phyloP scores from a whole-genome alignment of 2,888 invertebrate species.

The Drosophila diplacantha region DNA sequence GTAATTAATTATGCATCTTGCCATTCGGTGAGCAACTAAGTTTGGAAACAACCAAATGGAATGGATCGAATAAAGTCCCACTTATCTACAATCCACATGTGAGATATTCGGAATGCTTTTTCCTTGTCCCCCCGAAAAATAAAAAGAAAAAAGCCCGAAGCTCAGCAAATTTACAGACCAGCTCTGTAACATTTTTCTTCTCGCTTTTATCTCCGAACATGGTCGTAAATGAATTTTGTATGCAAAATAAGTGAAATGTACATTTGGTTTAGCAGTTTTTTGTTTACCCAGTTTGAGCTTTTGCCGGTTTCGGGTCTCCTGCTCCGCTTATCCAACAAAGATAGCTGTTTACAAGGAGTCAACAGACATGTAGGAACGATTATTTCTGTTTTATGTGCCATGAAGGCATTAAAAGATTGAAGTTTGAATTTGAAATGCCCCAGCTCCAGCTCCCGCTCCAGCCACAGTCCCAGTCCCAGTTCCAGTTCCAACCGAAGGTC shows the following conservation, averaged over 20 bases:
- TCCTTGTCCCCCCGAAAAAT: conserved; percentile 9
- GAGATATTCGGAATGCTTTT: conserved; percentile 15
- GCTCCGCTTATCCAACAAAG: conserved; percentile 26
- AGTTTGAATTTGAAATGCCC: conserved; percentile 28
- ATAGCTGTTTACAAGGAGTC: conserved; percentile 39
- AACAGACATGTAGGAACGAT: conserved; percentile 38
- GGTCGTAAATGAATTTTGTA: conserved; percentile 38
- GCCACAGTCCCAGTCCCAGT: not conserved
- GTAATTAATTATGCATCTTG: conserved; percentile 39
- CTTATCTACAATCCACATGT: conserved; percentile 19
- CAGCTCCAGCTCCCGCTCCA: not conserved
- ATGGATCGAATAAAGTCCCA: conserved; percentile 16
- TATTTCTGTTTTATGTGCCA: conserved; percentile 35
- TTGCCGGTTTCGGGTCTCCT: conserved; percentile 6
- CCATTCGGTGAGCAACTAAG: conserved; percentile 15
- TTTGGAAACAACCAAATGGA: not conserved
- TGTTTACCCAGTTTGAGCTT: conserved; percentile 19
- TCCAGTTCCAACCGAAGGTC: conserved; percentile 3
- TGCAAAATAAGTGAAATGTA: conserved; percentile 41
- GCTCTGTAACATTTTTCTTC: conserved; percentile 5
- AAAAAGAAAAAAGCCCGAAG: not conserved
- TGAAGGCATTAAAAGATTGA: conserved; percentile 37
- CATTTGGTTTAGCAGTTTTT: conserved; percentile 35
- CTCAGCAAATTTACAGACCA: conserved; percentile 21
- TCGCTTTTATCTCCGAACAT: conserved; percentile 34